Percentiles rank a stretch among this genome's conserved stretches.
These are phyloP conservation scores for Plebejus argus DNA, from an alignment of 2,888 invertebrate genomes.

Conservation along the genomic window DNA sequence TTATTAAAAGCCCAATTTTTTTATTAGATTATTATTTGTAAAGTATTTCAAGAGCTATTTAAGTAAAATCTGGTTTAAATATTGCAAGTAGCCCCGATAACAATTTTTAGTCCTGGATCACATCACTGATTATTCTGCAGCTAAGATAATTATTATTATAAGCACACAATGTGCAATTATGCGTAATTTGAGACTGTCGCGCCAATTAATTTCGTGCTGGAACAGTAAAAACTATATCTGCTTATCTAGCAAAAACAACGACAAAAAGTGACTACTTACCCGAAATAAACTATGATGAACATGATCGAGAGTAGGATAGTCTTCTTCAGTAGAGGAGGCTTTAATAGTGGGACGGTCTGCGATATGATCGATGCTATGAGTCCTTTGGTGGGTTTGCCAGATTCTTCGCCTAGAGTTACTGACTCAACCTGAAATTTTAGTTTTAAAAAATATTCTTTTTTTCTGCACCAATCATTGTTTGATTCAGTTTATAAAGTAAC, in stretches of 20 bases:
- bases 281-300: slow-evolving; percentile 76
- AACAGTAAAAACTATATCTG: background rate
- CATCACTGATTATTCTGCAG: background rate
- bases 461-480: background rate
- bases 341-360: slow-evolving; percentile 77
- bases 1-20: too few species aligned
- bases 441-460: background rate
- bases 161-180: background rate
- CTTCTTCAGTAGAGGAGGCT: slow-evolving; percentile 71
- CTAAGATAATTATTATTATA: too few species aligned
- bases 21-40: too few species aligned
- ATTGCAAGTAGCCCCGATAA: background rate
- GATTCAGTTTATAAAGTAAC: background rate
- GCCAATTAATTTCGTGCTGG: background rate
- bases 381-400: slow-evolving; percentile 43
- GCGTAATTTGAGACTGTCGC: background rate
- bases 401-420: slow-evolving; percentile 55
- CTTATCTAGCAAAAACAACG: background rate
- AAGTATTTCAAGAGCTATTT: too few species aligned
- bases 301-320: slow-evolving; percentile 75
- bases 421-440: slow-evolving; percentile 53
- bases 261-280: slow-evolving; percentile 50
- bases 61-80: background rate
- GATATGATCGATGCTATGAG: slow-evolving; percentile 53
- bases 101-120: slow-evolving; percentile 54